Evolutionary conservation across 2,888 invertebrate genomes (phyloP).

Genomic region (Leptothorax acervorum): DNA sequence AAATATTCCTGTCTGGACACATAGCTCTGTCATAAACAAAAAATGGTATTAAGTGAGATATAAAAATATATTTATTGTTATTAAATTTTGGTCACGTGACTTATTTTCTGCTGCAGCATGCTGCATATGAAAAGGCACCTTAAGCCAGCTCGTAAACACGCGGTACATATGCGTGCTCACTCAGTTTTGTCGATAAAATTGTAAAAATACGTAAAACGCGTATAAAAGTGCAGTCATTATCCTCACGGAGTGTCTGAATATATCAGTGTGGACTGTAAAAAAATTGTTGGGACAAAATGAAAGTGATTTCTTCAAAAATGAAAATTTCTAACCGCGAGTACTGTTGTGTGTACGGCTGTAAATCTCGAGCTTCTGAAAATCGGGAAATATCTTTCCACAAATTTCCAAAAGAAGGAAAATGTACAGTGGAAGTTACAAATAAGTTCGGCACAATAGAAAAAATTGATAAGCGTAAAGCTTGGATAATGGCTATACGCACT

Average conservation of each 20-base stretch:
- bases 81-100: no score
- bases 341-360: conserved; percentile 3
- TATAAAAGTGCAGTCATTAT: neutral
- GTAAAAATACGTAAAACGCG: neutral
- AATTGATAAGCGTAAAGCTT: conserved; percentile 6
- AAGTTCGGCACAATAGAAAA: neutral
- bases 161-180: neutral
- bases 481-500: conserved; percentile 4
- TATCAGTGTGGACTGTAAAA: neutral
- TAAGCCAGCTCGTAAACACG: neutral
- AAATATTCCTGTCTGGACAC: no score
- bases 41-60: no score
- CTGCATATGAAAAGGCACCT: no score
- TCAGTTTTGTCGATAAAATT: neutral
- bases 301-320: neutral
- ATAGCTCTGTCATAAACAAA: no score
- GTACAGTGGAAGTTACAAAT: neutral
- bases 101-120: no score
- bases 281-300: neutral
- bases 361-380: neutral
- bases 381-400: conserved; percentile 3
- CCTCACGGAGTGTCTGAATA: neutral
- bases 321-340: neutral
- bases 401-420: neutral
- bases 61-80: no score